Percentiles rank a stretch among this genome's conserved stretches.
Evolutionary conservation across 2,888 invertebrate species (phyloP).

Genomic region (Orchesellides sinensis): DNA sequence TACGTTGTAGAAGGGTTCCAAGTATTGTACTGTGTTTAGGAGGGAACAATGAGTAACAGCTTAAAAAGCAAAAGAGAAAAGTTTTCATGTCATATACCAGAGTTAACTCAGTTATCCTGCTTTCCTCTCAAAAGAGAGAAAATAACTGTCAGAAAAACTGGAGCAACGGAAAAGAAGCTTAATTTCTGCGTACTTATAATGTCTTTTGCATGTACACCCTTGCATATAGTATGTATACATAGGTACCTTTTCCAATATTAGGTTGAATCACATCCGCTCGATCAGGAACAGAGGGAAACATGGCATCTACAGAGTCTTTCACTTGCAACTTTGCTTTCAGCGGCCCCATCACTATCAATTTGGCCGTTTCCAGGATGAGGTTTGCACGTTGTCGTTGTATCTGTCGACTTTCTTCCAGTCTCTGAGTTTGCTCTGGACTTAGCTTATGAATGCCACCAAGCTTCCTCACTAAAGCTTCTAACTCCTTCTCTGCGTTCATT

Average conservation of each 20-base stretch:
- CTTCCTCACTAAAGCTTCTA: conserved; percentile 24
- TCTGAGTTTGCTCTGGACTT: conserved; percentile 9
- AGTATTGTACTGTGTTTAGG: neutral
- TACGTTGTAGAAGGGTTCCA: neutral
- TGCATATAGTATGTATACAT: too few species aligned
- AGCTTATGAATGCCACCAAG: conserved; percentile 37
- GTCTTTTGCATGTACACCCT: too few species aligned
- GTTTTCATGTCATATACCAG: neutral
- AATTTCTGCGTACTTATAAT: neutral
- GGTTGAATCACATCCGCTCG: conserved; percentile 55
- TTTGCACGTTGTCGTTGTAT: conserved; percentile 35
- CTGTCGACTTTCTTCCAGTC: conserved; percentile 45
- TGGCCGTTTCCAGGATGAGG: conserved; percentile 32
- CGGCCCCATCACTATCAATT: conserved; percentile 34
- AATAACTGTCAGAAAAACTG: conserved; percentile 1
- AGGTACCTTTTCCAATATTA: conserved; percentile 52
- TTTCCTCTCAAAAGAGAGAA: neutral
- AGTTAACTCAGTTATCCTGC: neutral
- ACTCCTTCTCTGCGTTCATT: conserved; percentile 44
- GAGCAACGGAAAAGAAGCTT: neutral
- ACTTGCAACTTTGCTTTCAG: conserved; percentile 33
- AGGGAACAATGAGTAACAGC: neutral
- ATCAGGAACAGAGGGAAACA: conserved; percentile 59
- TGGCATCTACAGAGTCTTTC: conserved; percentile 51
- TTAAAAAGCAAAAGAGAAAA: neutral